Base-by-base conservation (phyloP, 2,113 vertebrate genomes). In the Ovibos moschatus region DNA sequence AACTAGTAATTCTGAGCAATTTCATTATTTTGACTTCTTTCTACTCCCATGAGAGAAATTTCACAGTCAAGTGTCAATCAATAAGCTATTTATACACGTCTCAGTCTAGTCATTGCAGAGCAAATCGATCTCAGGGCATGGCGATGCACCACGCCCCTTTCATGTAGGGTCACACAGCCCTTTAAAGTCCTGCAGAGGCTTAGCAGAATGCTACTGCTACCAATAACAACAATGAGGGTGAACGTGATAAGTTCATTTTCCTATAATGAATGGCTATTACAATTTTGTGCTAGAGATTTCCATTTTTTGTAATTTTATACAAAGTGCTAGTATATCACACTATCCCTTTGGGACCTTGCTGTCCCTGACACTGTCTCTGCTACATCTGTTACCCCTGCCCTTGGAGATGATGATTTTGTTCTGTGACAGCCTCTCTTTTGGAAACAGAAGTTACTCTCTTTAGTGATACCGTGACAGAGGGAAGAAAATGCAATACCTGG, bases 11-110 rank as follows among this genome's bases (percentile, higher is more conserved):
- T 89, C 87, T 96, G 62, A 87, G 93, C 55, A 95, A 76, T 93
- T 97, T 96, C 71, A 94, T 97, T 97, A 96, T 94, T 98, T 96
- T 96, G 67, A 92, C 60, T 95, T 85, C n/a, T 95, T 74, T 95
- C 45, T 87, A 43, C 19, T 97, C 93, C 86, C 36, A 1, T 45
- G 83, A 94, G 96, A 97, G 57, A 51, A 62, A 87, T 89, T 94
- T 88, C 62, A 58, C 60, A 58, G 71, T 87, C 93, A 96, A 97
- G 91, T 64, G 92, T 96, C 92, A 96, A 95, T 98, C 97, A 97
- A 91, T 94, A 97, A 92, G 62, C 88, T 94, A 97, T 94, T 97
- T 93, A 96, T 13, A 92, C 53, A 94, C n/a, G 51, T 85, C 82
- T 91, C 50, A 74, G 92, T 57, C 45, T 87, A 76, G 36, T 93